Evolutionary conservation across 1,140 invertebrate species (phyloP).

Genomic region (Melanaphis sacchari): DNA sequence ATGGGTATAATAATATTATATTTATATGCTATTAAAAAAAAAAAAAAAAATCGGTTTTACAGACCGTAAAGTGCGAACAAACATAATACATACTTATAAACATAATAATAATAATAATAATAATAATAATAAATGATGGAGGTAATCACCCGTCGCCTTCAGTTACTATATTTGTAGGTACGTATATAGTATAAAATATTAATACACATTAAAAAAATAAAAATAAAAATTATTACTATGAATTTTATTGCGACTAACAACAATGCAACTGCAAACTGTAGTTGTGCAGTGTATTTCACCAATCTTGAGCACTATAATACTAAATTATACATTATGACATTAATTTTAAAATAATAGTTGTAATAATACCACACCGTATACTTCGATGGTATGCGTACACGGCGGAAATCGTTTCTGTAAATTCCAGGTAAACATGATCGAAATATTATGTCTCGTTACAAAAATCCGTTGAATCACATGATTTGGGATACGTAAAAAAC

Average conservation of each 20-base stretch:
- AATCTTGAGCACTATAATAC: neutral
- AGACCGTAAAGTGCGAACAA: constrained; percentile 9
- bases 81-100: neutral
- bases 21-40: neutral
- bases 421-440: neutral
- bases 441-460: neutral
- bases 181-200: neutral
- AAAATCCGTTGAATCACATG: neutral
- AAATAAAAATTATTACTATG: neutral
- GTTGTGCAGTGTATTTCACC: neutral
- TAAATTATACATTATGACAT: neutral
- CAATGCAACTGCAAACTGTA: neutral
- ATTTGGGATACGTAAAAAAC: neutral
- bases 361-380: neutral
- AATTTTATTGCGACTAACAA: neutral
- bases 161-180: neutral
- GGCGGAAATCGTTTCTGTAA: neutral
- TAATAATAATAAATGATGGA: neutral
- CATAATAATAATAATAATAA: neutral
- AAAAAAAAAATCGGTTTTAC: neutral
- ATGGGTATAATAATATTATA: constrained; percentile 10
- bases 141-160: neutral
- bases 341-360: neutral
- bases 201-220: neutral
- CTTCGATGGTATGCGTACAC: neutral